phyloP scores from a whole-genome alignment of 2,113 vertebrate genomes.

The Hemicordylus capensis region DNA sequence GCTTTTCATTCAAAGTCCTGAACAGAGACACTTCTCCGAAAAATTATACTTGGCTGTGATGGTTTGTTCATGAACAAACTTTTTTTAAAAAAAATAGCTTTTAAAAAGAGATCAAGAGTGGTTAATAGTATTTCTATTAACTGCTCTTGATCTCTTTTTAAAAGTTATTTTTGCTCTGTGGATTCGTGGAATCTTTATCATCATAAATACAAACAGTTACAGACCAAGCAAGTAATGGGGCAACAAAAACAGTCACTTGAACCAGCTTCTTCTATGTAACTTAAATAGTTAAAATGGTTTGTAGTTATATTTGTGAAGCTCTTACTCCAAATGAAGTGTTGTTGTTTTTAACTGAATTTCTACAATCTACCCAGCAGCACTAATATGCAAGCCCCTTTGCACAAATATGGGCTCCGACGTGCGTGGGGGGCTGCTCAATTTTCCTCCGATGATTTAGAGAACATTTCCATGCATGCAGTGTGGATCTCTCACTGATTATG shows the following conservation, averaged over 20 bases:
- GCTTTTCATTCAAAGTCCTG: conserved; percentile 65
- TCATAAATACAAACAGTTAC: conserved; percentile 23
- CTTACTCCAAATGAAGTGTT: background rate
- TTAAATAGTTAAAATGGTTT: background rate
- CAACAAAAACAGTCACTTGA: background rate
- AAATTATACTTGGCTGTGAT: conserved; percentile 36
- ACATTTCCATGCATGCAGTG: no score
- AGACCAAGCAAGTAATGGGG: conserved; percentile 2
- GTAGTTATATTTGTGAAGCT: background rate
- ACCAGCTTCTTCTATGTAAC: background rate
- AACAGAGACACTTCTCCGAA: conserved; percentile 42
- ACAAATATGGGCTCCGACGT: background rate
- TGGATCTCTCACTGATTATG: no score
- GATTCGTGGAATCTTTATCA: conserved; percentile 31
- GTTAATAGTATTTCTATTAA: no score
- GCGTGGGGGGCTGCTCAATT: background rate
- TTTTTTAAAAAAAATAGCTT: conserved; percentile 27
- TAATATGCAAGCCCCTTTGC: background rate
- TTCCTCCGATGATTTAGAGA: background rate
- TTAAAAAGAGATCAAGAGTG: background rate
- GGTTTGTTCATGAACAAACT: conserved; percentile 37
- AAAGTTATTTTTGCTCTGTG: background rate
- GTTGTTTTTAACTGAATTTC: background rate
- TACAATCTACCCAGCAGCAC: background rate
- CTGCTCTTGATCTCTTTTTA: no score